Conservation (phyloP, 1,140 invertebrate species). For the Drosophila insularis region DNA sequence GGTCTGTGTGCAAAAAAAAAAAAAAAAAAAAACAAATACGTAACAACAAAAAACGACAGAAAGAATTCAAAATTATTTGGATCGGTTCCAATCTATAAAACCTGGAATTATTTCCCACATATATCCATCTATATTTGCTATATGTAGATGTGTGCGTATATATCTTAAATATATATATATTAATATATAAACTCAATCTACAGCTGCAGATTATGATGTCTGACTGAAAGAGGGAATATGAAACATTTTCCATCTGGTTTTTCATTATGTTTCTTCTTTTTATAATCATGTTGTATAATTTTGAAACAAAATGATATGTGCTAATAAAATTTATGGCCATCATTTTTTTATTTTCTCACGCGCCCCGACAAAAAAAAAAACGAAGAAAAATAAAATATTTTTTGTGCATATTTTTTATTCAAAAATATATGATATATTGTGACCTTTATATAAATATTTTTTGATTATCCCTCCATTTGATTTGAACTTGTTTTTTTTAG, state of each 20-base stretch:
- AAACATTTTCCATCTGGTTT: conserved; percentile 49
- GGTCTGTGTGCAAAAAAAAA: conserved; percentile 66
- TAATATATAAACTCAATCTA: not conserved
- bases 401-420: conserved; percentile 21
- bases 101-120: conserved; percentile 66
- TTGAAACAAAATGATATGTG: conserved; percentile 72
- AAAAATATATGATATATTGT: conserved; percentile 28
- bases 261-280: conserved; percentile 44
- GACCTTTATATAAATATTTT: conserved; percentile 41
- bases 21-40: not conserved
- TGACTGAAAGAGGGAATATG: conserved; percentile 15
- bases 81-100: conserved; percentile 73
- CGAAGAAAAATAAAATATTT: conserved; percentile 21
- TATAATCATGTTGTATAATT: conserved; percentile 61
- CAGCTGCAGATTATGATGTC: not conserved
- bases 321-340: conserved; percentile 54
- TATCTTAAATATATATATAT: not conserved
- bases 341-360: conserved; percentile 63
- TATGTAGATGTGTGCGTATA: conserved; percentile 47
- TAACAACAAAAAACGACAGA: not conserved
- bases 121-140: conserved; percentile 35
- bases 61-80: conserved; percentile 44
- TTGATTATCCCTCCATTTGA: conserved; percentile 24
- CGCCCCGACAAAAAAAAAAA: conserved; percentile 27
- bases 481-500: conserved; percentile 26